A percentile compares a stretch with the other conserved stretches of the same genome.
Evolutionary conservation across 2,888 invertebrate species (phyloP).

Genomic region (Ichneumoninae sp.): DNA sequence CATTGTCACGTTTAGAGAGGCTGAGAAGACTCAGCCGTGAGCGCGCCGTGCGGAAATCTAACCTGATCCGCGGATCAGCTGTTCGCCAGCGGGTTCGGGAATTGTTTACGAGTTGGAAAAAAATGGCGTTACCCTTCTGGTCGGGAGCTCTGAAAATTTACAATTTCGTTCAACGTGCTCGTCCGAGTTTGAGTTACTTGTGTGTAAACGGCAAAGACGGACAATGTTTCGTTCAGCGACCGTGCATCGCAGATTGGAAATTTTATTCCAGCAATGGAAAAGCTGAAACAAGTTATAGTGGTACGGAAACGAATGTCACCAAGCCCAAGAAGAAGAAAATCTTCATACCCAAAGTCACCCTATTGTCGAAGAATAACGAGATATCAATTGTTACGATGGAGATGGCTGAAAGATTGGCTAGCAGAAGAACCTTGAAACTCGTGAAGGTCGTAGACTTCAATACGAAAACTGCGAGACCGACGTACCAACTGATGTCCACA

Average conservation of each 20-base stretch:
- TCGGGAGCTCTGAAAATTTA: slow-evolving; percentile 25
- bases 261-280: slow-evolving; percentile 24
- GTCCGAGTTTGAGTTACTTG: slow-evolving; percentile 20
- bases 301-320: not conserved
- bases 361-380: slow-evolving; percentile 87
- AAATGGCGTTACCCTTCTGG: slow-evolving; percentile 54
- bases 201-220: slow-evolving; percentile 1
- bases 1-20: slow-evolving; percentile 2
- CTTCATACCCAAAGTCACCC: slow-evolving; percentile 86
- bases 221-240: slow-evolving; percentile 10
- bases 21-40: not conserved
- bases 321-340: slow-evolving; percentile 74
- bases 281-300: not conserved
- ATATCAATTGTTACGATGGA: slow-evolving; percentile 88
- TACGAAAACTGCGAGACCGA: slow-evolving; percentile 88
- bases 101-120: not conserved
- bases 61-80: slow-evolving; percentile 34
- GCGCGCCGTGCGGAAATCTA: slow-evolving; percentile 6
- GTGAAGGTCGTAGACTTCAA: slow-evolving; percentile 89
- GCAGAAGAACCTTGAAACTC: slow-evolving; percentile 88
- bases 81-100: slow-evolving; percentile 13
- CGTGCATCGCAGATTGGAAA: not conserved
- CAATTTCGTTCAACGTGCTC: slow-evolving; percentile 31
- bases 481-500: slow-evolving; percentile 90
- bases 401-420: slow-evolving; percentile 89